A percentile compares a stretch with the other conserved stretches of the same genome.
Evolutionary conservation across 1,140 invertebrate species (phyloP).

Genomic region (Zaprionus gabonicus): DNA sequence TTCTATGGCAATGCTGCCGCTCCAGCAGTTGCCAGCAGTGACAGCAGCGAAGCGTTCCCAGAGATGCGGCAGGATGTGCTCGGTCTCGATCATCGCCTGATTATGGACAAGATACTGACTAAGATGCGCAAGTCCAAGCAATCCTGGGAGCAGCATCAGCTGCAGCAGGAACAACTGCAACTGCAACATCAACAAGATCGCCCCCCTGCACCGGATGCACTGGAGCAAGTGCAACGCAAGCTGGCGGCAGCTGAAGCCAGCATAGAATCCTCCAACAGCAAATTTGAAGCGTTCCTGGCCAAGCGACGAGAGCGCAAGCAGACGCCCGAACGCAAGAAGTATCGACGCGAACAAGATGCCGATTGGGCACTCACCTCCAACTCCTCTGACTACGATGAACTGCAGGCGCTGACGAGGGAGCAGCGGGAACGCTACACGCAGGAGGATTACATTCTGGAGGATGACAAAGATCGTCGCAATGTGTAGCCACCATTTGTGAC

Average conservation of each 20-base stretch:
- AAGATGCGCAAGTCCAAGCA: slow-evolving; percentile 85
- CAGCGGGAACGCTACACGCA: slow-evolving; percentile 17
- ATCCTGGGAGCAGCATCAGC: slow-evolving; percentile 84
- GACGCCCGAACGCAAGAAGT: slow-evolving; percentile 64
- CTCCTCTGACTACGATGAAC: slow-evolving; percentile 15
- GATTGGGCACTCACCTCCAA: not conserved
- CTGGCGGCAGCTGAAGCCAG: not conserved
- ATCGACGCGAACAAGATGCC: slow-evolving; percentile 24
- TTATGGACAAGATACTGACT: slow-evolving; percentile 86
- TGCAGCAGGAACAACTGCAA: slow-evolving; percentile 6
- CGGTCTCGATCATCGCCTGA: slow-evolving; percentile 88
- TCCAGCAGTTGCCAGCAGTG: too few relatives aligned
- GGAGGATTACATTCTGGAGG: slow-evolving; percentile 48
- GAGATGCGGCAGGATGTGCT: slow-evolving; percentile 90
- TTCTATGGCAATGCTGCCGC: slow-evolving; percentile 40
- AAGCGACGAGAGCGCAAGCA: slow-evolving; percentile 50
- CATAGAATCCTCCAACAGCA: slow-evolving; percentile 2
- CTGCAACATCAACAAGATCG: not conserved
- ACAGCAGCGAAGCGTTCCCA: slow-evolving; percentile 69
- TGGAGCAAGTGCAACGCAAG: slow-evolving; percentile 26
- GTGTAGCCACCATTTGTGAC: not conserved
- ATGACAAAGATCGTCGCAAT: slow-evolving; percentile 8
- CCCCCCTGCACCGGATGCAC: not conserved
- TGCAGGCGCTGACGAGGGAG: slow-evolving; percentile 16
- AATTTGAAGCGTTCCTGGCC: slow-evolving; percentile 54